Base-by-base conservation (phyloP, 2,113 vertebrate genomes). In the Vicugna pacos region DNA sequence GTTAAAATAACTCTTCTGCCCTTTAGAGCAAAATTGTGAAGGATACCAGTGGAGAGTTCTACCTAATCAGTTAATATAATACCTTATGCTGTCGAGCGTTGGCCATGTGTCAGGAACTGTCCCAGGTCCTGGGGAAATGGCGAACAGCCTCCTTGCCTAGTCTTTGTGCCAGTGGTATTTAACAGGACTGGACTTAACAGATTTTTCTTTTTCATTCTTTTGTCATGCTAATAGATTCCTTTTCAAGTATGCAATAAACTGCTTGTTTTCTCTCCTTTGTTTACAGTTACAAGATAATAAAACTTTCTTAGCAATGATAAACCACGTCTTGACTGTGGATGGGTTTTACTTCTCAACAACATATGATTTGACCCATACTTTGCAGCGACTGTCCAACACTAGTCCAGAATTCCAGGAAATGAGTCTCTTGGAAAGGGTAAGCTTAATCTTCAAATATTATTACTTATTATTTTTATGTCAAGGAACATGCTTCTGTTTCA, bases 331-430 rank as follows among this genome's bases (percentile, higher is more conserved):
- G 96, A 99, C 98, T 0, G 99, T 99, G 73, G 99, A 99, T 6
- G 99, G 99, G 32, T 99, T 99, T 98, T 99, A 99, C 98, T 99
- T 99, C 96, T 99, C 99, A 22, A 99, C 99, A 2, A 99, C 99
- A 0, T 99, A 99, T 0, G 99, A 99, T 97, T 97, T 99, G 95
- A 99, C 99, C 0, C 99, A 99, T 95, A 99, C 99, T 6, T 98
- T 99, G 96, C 99, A 99, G 30, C 99, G 99, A 2, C 97, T 99
- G 67, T 99, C 99, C 42, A 99, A 99, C 98, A 99, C 99, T 0
- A 99, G 99, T 98, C 99, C 99, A 0, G 99, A 99, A 97, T 99
- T 99, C 89, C 99, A 99, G 97, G 99, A 99, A 98, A 99, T 99
- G 99, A 99, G 99, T 96, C 99, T 99, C 2, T 98, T 99, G 54